phyloP scores from a whole-genome alignment of 2,797 vertebrate genomes.

The Poliocrania exsul region DNA sequence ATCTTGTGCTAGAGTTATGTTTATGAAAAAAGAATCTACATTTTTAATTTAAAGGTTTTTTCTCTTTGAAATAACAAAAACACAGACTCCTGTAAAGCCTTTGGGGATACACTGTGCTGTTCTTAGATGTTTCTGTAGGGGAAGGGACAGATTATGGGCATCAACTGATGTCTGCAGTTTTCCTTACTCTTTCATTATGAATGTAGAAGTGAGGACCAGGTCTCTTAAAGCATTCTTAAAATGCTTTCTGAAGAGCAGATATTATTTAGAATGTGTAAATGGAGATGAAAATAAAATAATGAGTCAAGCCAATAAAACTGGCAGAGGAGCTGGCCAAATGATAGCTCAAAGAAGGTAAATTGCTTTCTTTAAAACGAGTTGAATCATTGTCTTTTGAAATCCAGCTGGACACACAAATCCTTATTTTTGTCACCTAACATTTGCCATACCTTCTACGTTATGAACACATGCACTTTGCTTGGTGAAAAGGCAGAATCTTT shows the following conservation, averaged over 20 bases:
- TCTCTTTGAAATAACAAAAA: neutral
- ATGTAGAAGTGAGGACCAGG: neutral
- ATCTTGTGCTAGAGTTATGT: neutral
- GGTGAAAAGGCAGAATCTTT: neutral
- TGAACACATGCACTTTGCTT: neutral
- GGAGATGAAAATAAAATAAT: constrained; percentile 18
- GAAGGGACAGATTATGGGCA: neutral
- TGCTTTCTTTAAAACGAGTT: neutral
- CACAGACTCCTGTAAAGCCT: neutral
- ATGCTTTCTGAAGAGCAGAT: neutral
- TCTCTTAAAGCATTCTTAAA: no score
- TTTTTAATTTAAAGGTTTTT: neutral
- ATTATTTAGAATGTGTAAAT: neutral
- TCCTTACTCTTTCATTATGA: neutral
- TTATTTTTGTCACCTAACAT: neutral
- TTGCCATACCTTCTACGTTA: neutral
- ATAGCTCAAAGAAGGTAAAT: neutral
- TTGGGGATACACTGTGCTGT: neutral
- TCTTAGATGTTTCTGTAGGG: neutral
- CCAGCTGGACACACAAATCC: neutral
- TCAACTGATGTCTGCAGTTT: neutral
- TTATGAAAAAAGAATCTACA: neutral
- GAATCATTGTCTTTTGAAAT: neutral
- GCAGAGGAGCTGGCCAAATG: neutral
- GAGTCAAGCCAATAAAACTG: neutral